Evolutionary conservation across 2,888 invertebrate genomes (phyloP).

Genomic region (Diplazon laetatorius): DNA sequence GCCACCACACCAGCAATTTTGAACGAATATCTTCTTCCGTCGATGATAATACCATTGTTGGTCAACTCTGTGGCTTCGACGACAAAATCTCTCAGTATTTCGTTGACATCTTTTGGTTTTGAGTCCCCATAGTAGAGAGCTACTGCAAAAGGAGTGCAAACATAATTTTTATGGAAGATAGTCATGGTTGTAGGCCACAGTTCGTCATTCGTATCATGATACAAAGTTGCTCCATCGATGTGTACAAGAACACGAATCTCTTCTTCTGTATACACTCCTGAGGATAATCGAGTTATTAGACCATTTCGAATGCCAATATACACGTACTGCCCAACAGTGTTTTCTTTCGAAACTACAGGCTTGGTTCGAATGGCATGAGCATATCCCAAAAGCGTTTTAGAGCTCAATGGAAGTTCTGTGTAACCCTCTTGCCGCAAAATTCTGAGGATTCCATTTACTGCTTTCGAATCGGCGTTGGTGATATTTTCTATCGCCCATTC

Average conservation of each 20-base stretch:
- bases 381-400: not conserved
- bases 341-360: conserved; percentile 25
- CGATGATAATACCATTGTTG: conserved; percentile 49
- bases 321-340: conserved; percentile 32
- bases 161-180: conserved; percentile 36
- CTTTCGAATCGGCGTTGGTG: not conserved
- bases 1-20: conserved; percentile 55
- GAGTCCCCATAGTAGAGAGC: conserved; percentile 50
- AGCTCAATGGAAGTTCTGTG: not conserved
- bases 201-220: conserved; percentile 50
- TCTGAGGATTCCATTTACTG: not conserved
- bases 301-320: conserved; percentile 44
- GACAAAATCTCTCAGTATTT: conserved; percentile 62
- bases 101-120: conserved; percentile 53
- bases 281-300: conserved; percentile 12
- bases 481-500: not conserved
- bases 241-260: conserved; percentile 35
- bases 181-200: conserved; percentile 57
- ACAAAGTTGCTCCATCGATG: conserved; percentile 53
- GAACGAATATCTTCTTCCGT: conserved; percentile 43
- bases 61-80: conserved; percentile 54
- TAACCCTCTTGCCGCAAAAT: not conserved
- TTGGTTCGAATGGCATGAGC: not conserved
- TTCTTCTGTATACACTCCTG: conserved; percentile 13
- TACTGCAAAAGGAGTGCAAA: conserved; percentile 30